A percentile compares a stretch with the other conserved stretches of the same genome.
phyloP scores from a whole-genome alignment of 2,797 vertebrate genomes.

The Prionace glauca region DNA sequence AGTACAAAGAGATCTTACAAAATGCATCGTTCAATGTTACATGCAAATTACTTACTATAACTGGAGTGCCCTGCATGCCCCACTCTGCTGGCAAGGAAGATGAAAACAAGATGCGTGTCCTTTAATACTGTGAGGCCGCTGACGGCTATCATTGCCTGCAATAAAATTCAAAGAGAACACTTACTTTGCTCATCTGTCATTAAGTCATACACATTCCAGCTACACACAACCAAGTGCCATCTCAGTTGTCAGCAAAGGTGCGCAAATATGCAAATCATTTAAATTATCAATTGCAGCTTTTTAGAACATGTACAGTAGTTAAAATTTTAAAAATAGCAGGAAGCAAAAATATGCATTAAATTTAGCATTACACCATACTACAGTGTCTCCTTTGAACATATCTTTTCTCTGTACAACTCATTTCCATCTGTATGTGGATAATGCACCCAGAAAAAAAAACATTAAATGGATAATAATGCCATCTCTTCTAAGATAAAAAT shows the following conservation, averaged over 20 bases:
- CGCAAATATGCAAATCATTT: not conserved
- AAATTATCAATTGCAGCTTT: not conserved
- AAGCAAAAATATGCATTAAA: not conserved
- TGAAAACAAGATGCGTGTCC: not conserved
- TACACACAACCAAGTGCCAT: not conserved
- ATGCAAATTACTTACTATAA: conserved; percentile 18
- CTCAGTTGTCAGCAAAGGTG: not conserved
- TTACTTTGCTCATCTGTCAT: not conserved
- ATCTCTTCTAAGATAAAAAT: not conserved
- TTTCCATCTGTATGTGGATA: not conserved
- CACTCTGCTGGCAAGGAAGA: not conserved
- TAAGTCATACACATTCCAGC: not conserved
- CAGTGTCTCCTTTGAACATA: not conserved
- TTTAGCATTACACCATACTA: not conserved
- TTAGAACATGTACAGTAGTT: not conserved
- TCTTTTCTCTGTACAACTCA: not conserved
- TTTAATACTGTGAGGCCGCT: not conserved
- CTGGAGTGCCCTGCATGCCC: conserved; percentile 22
- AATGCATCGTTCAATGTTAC: not conserved
- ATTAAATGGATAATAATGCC: not conserved
- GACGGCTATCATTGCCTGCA: conserved; percentile 29
- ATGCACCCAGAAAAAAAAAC: not conserved
- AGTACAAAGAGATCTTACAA: not conserved
- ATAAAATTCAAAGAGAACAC: not conserved
- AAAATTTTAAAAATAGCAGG: not conserved